phyloP scores from a whole-genome alignment of 2,888 invertebrate species.

The Minunthozetes semirufus region DNA sequence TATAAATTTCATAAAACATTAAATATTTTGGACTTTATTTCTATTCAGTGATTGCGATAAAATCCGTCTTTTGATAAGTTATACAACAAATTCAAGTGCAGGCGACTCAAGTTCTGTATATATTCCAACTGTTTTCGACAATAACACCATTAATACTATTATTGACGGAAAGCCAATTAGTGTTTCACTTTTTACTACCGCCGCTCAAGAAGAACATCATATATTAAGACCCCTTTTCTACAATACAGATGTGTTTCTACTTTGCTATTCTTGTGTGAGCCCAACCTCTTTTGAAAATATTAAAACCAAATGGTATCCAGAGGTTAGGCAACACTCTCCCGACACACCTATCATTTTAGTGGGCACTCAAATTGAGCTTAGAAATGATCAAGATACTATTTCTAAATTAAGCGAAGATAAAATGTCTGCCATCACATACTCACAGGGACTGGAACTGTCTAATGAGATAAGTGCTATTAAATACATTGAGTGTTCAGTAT shows the following conservation, averaged over 20 bases:
- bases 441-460: constrained; percentile 81
- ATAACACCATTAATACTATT: too few relatives aligned
- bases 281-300: not conserved
- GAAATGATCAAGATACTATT: constrained; percentile 67
- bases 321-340: constrained; percentile 99
- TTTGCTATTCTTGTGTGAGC: not conserved
- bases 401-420: constrained; percentile 80
- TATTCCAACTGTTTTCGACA: too few relatives aligned
- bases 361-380: constrained; percentile 98
- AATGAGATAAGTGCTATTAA: constrained; percentile 97
- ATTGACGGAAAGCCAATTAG: too few relatives aligned
- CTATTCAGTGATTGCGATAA: too few relatives aligned
- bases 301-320: constrained; percentile 93
- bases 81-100: too few relatives aligned
- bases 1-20: too few relatives aligned
- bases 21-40: too few relatives aligned
- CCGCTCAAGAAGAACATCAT: not conserved
- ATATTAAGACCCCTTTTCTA: not conserved
- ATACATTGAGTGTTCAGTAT: constrained; percentile 64
- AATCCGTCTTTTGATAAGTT: too few relatives aligned
- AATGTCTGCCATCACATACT: not conserved
- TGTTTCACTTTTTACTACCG: not conserved
- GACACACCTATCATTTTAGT: constrained; percentile 98
- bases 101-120: too few relatives aligned
- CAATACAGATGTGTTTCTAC: not conserved